A percentile compares a stretch with the other conserved stretches of the same genome.
These are phyloP conservation scores for Anodontia alba DNA, from an alignment of 2,888 invertebrate genomes.

Conservation along the genomic window DNA sequence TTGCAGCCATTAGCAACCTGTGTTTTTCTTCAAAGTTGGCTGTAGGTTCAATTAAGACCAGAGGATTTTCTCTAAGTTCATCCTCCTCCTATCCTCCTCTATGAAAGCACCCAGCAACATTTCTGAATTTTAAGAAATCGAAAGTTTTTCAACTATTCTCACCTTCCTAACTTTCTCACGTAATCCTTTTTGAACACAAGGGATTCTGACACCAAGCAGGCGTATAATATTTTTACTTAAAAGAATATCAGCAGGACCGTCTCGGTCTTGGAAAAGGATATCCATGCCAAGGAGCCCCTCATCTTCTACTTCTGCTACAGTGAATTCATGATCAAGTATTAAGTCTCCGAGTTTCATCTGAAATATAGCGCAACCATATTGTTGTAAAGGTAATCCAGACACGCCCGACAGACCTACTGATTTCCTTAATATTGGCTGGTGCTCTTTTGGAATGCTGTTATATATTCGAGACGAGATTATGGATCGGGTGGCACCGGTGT, in stretches of 20 bases:
- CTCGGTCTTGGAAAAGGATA: background rate
- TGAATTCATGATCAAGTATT: background rate
- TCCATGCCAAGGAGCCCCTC: slow-evolving; percentile 15
- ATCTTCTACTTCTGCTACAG: no score
- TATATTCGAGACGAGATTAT: slow-evolving; percentile 27
- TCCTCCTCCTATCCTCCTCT: slow-evolving; percentile 11
- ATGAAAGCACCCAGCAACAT: slow-evolving; percentile 37
- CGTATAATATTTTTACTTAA: no score
- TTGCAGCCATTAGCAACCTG: slow-evolving; percentile 32
- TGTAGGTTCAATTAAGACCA: slow-evolving; percentile 37
- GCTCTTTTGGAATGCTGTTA: slow-evolving; percentile 13
- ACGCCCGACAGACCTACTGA: background rate
- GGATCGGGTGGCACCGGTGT: slow-evolving; percentile 30
- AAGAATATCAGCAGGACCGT: slow-evolving; percentile 26
- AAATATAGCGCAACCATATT: slow-evolving; percentile 17
- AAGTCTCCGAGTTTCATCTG: background rate
- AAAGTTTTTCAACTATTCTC: no score
- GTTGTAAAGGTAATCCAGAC: slow-evolving; percentile 14
- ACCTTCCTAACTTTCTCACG: no score
- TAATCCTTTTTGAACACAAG: no score
- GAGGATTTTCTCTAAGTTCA: background rate
- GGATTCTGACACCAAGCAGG: no score
- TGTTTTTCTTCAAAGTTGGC: slow-evolving; percentile 21
- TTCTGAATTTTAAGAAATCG: no score
- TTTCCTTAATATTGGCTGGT: slow-evolving; percentile 12